Evolutionary conservation across 2,888 invertebrate genomes (phyloP), one percentile per base, ranked within the genome.

Genomic region (Drosophila macrospina): DNA sequence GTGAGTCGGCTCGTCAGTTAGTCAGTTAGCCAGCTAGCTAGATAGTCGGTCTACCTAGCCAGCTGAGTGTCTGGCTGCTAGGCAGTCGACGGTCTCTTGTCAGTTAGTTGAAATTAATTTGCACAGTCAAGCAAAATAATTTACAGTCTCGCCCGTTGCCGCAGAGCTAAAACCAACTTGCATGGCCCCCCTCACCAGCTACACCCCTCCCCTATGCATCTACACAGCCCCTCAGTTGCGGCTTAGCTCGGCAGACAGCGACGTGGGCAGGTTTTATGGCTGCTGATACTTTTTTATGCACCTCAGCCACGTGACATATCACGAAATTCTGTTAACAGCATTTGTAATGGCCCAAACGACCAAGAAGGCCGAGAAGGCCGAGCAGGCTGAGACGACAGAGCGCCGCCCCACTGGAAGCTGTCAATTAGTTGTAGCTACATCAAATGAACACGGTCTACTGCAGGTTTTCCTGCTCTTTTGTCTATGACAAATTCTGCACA

Each of bases 81-180:
- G 67, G 37, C 41, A 59, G 60, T 47, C 39, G 76, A 26, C 44
- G 41, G 48, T 42, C 54, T 62, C 64, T 79, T 79, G 88, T 62
- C 80, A 77, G 86, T 80, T 64, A 79, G 74, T 66, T 78, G 78
- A 74, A 83, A 88, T 88, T 83, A 83, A 83, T 83, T 83, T 88
- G 74, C 88, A 74, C 86, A 74, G 71, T 71, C 88, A 36, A 74
- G 62, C 71, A 69, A 86, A 84, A 83, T 83, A 86, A 83, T 88
- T 83, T 83, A 83, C 78, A 67, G 78, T 60, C 70, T 65, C 52
- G 59, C 69, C 41, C 7, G 74, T 47, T 56, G 42, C 56, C 20
- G 56, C 59, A 56, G 39, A 61, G 37, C 70, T 74, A 69, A 74
- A 20, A 20, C 20, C 69, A 54, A 42, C 74, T 59, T 13, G 6